Evolutionary conservation across 2,888 invertebrate genomes (phyloP).

Genomic region (Trichopoda pennipes): DNA sequence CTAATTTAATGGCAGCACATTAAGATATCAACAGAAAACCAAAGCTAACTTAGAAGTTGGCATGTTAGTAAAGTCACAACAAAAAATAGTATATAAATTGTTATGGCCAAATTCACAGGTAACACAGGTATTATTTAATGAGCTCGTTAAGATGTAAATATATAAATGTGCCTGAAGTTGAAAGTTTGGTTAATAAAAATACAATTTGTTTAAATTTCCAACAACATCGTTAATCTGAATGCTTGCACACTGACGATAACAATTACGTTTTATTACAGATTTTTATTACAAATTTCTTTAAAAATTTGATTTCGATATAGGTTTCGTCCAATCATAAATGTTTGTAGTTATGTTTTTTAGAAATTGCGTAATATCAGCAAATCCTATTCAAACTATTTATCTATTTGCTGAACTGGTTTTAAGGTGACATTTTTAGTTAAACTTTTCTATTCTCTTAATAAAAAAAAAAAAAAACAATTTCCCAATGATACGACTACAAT

Average conservation of each 20-base stretch:
- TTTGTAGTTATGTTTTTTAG: conserved; percentile 6
- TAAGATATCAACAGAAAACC: conserved; percentile 64
- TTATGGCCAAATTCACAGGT: conserved; percentile 6
- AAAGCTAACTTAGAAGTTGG: conserved; percentile 36
- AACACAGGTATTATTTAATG: conserved; percentile 38
- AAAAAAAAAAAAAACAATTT: too few relatives aligned
- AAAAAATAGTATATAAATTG: conserved; percentile 2
- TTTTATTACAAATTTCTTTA: conserved; percentile 25
- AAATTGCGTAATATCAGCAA: neutral
- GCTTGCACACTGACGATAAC: conserved; percentile 25
- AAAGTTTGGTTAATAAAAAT: conserved; percentile 71
- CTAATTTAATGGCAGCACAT: conserved; percentile 68
- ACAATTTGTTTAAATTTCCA: conserved; percentile 70
- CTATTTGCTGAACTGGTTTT: too few relatives aligned
- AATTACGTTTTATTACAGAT: conserved; percentile 5
- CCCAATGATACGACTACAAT: too few relatives aligned
- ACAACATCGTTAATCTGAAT: conserved; percentile 65
- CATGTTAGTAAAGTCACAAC: neutral
- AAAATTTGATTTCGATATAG: conserved; percentile 13
- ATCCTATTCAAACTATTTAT: too few relatives aligned
- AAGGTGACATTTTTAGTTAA: too few relatives aligned
- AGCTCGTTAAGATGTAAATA: conserved; percentile 59
- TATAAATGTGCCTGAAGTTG: conserved; percentile 58
- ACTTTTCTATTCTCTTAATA: too few relatives aligned
- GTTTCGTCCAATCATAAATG: neutral